Evolutionary conservation across 2,113 vertebrate genomes (phyloP).

Genomic region (Parotia lawesii): DNA sequence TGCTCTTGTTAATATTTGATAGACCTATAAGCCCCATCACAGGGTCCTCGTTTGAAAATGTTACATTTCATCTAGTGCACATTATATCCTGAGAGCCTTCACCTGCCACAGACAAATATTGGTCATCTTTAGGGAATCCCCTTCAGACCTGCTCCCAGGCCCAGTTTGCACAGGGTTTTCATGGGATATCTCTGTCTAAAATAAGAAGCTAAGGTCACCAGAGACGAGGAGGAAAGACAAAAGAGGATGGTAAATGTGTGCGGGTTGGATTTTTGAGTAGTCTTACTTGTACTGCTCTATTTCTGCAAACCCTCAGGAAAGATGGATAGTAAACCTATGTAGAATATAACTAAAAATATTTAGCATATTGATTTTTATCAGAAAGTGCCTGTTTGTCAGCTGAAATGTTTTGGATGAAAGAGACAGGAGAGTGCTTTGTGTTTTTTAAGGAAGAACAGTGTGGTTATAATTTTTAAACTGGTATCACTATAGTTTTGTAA

Average conservation of each 20-base stretch:
- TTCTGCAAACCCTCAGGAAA: not conserved
- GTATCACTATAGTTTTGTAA: not conserved
- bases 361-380: not conserved
- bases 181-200: not conserved
- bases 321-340: not conserved
- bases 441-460: not conserved
- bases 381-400: not conserved
- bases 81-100: not conserved
- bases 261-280: not conserved
- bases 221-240: not conserved
- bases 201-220: not conserved
- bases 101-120: not conserved
- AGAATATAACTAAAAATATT: not conserved
- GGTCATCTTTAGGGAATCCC: not conserved
- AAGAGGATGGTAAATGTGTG: not conserved
- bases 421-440: not conserved
- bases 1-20: not conserved
- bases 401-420: not conserved
- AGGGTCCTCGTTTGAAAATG: not conserved
- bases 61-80: not conserved
- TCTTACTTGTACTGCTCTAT: not conserved
- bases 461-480: not conserved
- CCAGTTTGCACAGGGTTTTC: not conserved
- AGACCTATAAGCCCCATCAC: not conserved
- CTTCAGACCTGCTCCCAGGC: not conserved